A percentile compares a stretch with the other conserved stretches of the same genome.
These are phyloP conservation scores for Campaea margaritaria DNA, from an alignment of 2,888 invertebrate species.

Conservation along the genomic window DNA sequence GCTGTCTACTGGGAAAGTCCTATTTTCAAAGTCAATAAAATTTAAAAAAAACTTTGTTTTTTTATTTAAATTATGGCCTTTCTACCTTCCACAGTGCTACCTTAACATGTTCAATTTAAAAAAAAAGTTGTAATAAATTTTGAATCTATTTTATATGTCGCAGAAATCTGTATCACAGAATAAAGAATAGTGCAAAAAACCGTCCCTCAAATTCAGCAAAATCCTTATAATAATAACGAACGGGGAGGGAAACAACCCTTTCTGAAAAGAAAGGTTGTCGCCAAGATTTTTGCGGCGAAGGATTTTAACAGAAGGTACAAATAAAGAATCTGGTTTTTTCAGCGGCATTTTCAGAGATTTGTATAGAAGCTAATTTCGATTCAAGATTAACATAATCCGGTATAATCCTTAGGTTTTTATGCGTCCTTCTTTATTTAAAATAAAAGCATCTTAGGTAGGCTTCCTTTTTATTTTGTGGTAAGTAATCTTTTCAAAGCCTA, in stretches of 20 bases:
- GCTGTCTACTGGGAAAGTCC: too few relatives aligned
- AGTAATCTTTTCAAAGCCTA: not conserved
- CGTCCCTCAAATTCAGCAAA: too few relatives aligned
- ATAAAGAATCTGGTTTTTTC: slow-evolving; percentile 12
- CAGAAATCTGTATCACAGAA: too few relatives aligned
- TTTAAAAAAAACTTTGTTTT: too few relatives aligned
- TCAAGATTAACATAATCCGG: slow-evolving; percentile 25
- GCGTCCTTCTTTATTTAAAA: slow-evolving; percentile 12
- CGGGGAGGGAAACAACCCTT: not conserved
- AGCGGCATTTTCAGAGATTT: slow-evolving; percentile 5
- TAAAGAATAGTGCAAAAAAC: too few relatives aligned
- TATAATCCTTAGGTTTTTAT: slow-evolving; percentile 17
- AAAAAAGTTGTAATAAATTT: too few relatives aligned
- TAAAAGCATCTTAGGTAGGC: slow-evolving; percentile 2
- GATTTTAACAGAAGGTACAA: slow-evolving; percentile 9
- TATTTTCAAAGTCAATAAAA: too few relatives aligned
- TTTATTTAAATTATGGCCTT: too few relatives aligned
- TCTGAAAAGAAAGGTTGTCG: slow-evolving; percentile 11
- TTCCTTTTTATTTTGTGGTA: not conserved
- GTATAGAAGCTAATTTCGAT: slow-evolving; percentile 19
- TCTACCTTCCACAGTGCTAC: too few relatives aligned
- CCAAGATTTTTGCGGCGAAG: slow-evolving; percentile 12
- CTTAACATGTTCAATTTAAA: too few relatives aligned
- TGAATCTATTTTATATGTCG: too few relatives aligned
- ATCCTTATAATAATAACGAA: too few relatives aligned